Percentiles rank a stretch among this genome's conserved stretches.
These are phyloP conservation scores for Apodemia hepburni DNA, from an alignment of 2,888 invertebrate genomes.

Conservation along the genomic window DNA sequence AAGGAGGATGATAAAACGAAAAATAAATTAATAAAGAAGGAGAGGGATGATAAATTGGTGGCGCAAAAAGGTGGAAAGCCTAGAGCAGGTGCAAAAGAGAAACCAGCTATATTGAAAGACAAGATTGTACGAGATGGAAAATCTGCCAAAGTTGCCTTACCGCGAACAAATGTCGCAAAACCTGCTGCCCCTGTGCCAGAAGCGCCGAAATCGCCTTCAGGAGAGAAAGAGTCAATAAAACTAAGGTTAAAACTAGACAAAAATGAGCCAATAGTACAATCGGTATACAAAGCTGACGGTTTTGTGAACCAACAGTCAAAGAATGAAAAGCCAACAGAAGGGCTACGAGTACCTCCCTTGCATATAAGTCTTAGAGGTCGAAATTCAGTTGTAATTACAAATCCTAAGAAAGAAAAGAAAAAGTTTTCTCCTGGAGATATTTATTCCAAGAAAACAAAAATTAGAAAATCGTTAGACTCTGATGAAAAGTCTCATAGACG, in stretches of 20 bases:
- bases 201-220: constrained; percentile 58
- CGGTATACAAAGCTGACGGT: constrained; percentile 90
- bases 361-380: constrained; percentile 93
- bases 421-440: constrained; percentile 71
- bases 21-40: constrained; percentile 41
- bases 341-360: constrained; percentile 90
- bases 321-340: constrained; percentile 75
- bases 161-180: constrained; percentile 50
- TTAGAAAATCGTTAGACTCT: constrained; percentile 58
- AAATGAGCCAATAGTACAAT: constrained; percentile 87
- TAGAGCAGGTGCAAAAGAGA: constrained; percentile 58
- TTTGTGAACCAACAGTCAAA: constrained; percentile 81
- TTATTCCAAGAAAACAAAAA: constrained; percentile 79
- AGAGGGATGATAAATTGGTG: constrained; percentile 51
- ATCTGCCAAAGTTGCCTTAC: constrained; percentile 62
- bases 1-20: constrained; percentile 43
- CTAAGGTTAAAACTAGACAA: constrained; percentile 91
- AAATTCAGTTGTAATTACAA: constrained; percentile 91
- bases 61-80: constrained; percentile 67
- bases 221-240: constrained; percentile 88
- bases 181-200: constrained; percentile 43
- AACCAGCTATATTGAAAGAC: constrained; percentile 61
- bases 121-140: constrained; percentile 64
- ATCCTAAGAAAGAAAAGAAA: constrained; percentile 85
- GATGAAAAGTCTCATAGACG: constrained; percentile 60